Conservation (phyloP, 2,888 invertebrate species). For the Corythucha ciliata region DNA sequence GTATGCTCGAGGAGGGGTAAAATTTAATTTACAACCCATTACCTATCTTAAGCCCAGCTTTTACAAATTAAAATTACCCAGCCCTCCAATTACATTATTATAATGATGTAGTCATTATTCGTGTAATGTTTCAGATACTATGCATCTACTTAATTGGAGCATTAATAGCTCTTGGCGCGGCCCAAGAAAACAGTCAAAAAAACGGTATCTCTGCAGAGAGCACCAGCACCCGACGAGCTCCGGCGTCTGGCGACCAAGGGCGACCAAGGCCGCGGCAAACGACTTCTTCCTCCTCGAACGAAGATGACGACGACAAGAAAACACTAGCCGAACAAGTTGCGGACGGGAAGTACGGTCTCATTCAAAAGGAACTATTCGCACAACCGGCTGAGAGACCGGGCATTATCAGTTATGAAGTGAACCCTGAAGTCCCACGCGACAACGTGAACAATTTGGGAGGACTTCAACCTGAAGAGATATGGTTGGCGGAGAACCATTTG, state of each 20-base stretch:
- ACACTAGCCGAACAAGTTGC: slow-evolving; percentile 81
- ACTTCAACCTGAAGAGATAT: slow-evolving; percentile 73
- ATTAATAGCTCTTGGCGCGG: slow-evolving; percentile 6
- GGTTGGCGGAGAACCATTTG: slow-evolving; percentile 81
- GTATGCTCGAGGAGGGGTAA: no score
- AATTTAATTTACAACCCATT: no score
- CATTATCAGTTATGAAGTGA: slow-evolving; percentile 69
- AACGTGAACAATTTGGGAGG: slow-evolving; percentile 72
- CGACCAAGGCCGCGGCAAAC: slow-evolving; percentile 12
- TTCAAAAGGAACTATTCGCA: slow-evolving; percentile 70
- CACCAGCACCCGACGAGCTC: not conserved
- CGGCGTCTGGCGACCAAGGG: not conserved
- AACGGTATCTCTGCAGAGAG: slow-evolving; percentile 2
- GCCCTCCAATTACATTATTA: no score
- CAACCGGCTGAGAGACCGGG: slow-evolving; percentile 65
- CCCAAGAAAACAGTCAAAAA: slow-evolving; percentile 16
- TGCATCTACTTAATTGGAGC: slow-evolving; percentile 1
- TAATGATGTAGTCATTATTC: no score
- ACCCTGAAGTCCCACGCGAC: slow-evolving; percentile 72
- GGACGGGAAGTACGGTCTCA: slow-evolving; percentile 81
- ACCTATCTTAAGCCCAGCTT: no score
- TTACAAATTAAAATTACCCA: no score
- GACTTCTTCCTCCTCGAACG: no score
- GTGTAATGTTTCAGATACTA: slow-evolving; percentile 22
- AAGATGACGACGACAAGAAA: slow-evolving; percentile 65